Conservation (phyloP, 2,113 vertebrate species). For the Sterrhoptilus dennistouni region DNA sequence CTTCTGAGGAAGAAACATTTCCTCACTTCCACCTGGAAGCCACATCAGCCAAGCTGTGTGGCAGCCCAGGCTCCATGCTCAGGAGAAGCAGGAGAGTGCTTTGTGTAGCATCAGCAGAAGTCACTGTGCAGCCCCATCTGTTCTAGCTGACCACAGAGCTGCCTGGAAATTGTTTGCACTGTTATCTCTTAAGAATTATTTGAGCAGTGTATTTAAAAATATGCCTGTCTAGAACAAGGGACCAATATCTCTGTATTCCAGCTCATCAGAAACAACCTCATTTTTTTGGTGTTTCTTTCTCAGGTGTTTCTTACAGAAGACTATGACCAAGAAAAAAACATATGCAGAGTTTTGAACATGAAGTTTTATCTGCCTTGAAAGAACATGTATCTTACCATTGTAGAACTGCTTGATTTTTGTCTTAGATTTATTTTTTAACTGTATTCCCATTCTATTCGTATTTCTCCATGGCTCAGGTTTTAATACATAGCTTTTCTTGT, state of each 20-base stretch:
- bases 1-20: background rate
- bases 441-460: background rate
- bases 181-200: background rate
- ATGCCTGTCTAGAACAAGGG: background rate
- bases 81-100: background rate
- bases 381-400: background rate
- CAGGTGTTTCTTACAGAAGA: background rate
- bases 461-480: background rate
- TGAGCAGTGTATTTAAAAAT: background rate
- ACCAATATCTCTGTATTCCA: background rate
- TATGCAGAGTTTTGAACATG: background rate
- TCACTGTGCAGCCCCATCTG: background rate
- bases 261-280: background rate
- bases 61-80: background rate
- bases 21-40: background rate
- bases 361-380: background rate
- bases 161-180: background rate
- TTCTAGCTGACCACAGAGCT: background rate
- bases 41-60: background rate
- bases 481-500: background rate
- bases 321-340: background rate
- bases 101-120: conserved; percentile 24
- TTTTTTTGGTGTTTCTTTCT: background rate
- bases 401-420: background rate
- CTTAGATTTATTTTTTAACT: background rate